Conservation (phyloP, 1,140 invertebrate genomes). For the Sitobion miscanthi region DNA sequence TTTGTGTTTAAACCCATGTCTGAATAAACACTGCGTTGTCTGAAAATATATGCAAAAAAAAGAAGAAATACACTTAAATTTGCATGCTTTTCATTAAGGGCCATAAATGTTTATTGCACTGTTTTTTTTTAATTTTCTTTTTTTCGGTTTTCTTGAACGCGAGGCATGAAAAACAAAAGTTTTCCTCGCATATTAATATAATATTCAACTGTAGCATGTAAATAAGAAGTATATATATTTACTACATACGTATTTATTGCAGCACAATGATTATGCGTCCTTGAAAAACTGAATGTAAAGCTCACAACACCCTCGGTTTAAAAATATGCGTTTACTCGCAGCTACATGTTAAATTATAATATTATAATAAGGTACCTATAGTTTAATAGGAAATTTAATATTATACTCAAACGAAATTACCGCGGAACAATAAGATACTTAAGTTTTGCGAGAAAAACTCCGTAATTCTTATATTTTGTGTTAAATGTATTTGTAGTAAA, state of each 20-base stretch:
- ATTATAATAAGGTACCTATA: not conserved
- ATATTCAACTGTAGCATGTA: not conserved
- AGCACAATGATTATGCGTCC: not conserved
- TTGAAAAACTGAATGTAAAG: not conserved
- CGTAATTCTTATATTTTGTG: not conserved
- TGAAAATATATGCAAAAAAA: not conserved
- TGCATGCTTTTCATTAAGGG: not conserved
- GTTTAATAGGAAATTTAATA: slow-evolving; percentile 2
- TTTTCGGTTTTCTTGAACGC: not conserved
- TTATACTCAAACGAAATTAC: not conserved
- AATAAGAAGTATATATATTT: too few species aligned
- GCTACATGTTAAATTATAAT: not conserved
- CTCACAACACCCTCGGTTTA: not conserved
- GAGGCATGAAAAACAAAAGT: not conserved
- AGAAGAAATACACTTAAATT: not conserved
- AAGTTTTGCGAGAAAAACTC: not conserved
- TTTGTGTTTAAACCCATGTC: not conserved
- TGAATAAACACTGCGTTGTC: not conserved
- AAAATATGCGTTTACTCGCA: not conserved
- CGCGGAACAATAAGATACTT: not conserved
- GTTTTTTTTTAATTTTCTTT: not conserved
- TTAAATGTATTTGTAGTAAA: not conserved
- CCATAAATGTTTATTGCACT: not conserved
- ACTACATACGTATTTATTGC: not conserved
- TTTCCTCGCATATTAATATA: not conserved